Percentiles rank a stretch among this genome's conserved stretches.
Conservation (phyloP, 2,888 invertebrate genomes). For the Acheta domesticus region DNA sequence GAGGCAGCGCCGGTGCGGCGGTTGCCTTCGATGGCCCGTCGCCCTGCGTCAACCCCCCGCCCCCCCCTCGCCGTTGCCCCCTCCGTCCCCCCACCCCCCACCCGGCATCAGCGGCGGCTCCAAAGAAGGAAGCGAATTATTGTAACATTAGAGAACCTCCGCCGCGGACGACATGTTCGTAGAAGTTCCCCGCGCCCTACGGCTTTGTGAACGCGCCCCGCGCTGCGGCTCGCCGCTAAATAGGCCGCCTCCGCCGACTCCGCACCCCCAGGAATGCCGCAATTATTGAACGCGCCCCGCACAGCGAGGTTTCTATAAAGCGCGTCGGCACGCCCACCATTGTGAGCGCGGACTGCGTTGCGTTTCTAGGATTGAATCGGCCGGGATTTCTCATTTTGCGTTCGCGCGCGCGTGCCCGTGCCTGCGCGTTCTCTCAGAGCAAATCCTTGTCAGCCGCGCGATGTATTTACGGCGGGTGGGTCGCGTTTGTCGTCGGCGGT, state of each 20-base stretch:
- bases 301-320: not conserved
- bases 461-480: slow-evolving; percentile 7
- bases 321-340: not conserved
- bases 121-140: not conserved
- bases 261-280: too few species aligned
- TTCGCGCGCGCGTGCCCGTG: not conserved
- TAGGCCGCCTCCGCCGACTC: too few species aligned
- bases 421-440: not conserved
- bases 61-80: too few species aligned
- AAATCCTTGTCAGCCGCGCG: not conserved
- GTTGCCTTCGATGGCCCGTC: not conserved
- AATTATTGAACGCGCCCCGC: too few species aligned
- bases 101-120: not conserved
- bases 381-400: not conserved
- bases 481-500: not conserved
- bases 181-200: not conserved
- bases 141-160: slow-evolving; percentile 8
- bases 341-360: not conserved
- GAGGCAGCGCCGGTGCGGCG: not conserved
- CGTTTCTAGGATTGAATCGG: not conserved
- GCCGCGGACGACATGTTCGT: not conserved
- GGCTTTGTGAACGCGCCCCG: too few species aligned
- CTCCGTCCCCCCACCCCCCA: too few species aligned
- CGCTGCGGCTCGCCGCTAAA: too few species aligned
- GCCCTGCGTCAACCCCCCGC: too few species aligned